Percentiles rank a stretch among this genome's conserved stretches.
Evolutionary conservation across 2,888 invertebrate genomes (phyloP).

Genomic region (Cyclophora punctaria): DNA sequence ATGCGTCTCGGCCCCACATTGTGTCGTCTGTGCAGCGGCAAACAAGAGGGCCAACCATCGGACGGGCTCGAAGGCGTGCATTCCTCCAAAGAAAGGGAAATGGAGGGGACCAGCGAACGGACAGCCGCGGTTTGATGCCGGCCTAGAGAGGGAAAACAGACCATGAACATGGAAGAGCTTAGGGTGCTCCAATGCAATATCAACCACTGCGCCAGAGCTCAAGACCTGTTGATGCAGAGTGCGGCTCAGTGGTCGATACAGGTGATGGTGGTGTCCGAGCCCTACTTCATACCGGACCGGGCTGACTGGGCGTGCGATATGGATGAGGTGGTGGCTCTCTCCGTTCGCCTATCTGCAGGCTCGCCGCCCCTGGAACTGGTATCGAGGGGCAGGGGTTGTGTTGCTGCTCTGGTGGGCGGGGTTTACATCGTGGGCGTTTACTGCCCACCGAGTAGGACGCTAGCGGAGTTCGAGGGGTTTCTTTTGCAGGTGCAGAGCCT

Average conservation of each 20-base stretch:
- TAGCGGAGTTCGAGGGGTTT: conserved; percentile 2
- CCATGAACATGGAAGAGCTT: background rate
- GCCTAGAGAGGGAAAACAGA: background rate
- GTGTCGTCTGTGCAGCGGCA: background rate
- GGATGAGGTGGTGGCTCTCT: background rate
- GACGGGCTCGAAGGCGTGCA: conserved; percentile 1
- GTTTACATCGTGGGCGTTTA: conserved; percentile 2
- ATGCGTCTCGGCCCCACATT: background rate
- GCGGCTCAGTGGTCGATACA: conserved; percentile 13
- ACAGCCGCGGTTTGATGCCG: background rate
- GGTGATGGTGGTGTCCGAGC: conserved; percentile 15
- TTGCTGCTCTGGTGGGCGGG: conserved; percentile 5
- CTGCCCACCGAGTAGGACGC: conserved; percentile 8
- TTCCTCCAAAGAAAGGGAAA: background rate
- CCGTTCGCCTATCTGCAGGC: background rate
- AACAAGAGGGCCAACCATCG: background rate
- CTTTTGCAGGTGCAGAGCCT: background rate
- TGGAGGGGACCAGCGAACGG: background rate
- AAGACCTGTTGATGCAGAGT: conserved; percentile 10
- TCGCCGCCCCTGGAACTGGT: background rate
- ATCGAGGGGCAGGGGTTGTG: conserved; percentile 3
- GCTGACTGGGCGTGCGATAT: conserved; percentile 7
- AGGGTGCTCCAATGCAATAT: conserved; percentile 10
- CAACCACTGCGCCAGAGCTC: conserved; percentile 15
- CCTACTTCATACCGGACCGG: conserved; percentile 9